A percentile compares a stretch with the other conserved stretches of the same genome.
Evolutionary conservation across 37 sponge, comb jelly and placozoan species (phyloP).

Genomic region (Petrosia ficiformis): DNA sequence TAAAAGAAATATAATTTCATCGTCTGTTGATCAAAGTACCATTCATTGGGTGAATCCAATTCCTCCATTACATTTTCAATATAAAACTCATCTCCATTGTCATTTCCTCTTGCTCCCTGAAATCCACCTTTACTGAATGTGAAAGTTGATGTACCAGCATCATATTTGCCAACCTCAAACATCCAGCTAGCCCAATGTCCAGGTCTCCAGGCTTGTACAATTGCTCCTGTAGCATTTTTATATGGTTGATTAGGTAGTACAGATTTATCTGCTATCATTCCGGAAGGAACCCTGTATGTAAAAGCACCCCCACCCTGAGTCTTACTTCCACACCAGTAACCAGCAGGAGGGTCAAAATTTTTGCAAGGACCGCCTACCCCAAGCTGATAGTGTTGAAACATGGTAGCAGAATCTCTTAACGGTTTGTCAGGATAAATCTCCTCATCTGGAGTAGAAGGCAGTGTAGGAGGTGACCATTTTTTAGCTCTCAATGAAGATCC

Average conservation of each 20-base stretch:
- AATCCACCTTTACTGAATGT: constrained; percentile 39
- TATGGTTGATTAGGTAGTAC: constrained; percentile 25
- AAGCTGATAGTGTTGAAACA: constrained; percentile 29
- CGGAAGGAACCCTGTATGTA: constrained; percentile 22
- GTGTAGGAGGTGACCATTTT: constrained; percentile 20
- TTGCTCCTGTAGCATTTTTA: constrained; percentile 22
- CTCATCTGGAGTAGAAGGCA: constrained; percentile 25
- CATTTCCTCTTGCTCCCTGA: constrained; percentile 32
- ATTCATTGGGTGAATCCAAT: constrained; percentile 44
- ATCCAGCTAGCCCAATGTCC: constrained; percentile 53
- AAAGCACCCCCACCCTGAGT: constrained; percentile 33
- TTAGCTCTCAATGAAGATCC: constrained; percentile 23
- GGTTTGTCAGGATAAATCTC: constrained; percentile 21
- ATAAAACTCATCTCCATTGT: constrained; percentile 36
- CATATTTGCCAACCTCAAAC: constrained; percentile 22
- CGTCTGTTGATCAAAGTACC: constrained; percentile 28
- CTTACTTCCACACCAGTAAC: constrained; percentile 24
- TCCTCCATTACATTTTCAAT: constrained; percentile 59
- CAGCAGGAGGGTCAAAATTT: constrained; percentile 29
- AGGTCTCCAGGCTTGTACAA: constrained; percentile 25
- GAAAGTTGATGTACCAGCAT: constrained; percentile 11
- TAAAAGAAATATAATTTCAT: constrained; percentile 25
- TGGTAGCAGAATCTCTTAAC: neutral
- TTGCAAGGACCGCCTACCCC: constrained; percentile 36
- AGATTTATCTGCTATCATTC: constrained; percentile 35